Conservation (phyloP, 1,140 invertebrate genomes). For the Olivierus martensii region DNA sequence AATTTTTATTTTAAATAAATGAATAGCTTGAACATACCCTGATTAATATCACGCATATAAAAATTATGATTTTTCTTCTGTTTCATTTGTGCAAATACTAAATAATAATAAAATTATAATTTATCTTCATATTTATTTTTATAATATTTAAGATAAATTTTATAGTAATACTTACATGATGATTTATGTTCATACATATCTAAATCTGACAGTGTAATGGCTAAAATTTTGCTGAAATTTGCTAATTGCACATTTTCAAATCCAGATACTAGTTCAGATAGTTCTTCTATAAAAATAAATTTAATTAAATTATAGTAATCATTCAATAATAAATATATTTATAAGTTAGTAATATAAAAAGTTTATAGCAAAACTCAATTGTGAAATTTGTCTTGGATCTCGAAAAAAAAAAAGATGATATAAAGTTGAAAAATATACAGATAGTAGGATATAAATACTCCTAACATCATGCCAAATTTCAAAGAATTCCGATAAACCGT, state of each 20-base stretch:
- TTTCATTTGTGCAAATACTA: constrained; percentile 12
- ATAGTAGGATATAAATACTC: too few relatives aligned
- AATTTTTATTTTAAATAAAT: too few relatives aligned
- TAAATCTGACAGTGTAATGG: constrained; percentile 15
- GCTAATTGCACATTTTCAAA: constrained; percentile 8
- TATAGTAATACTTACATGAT: constrained; percentile 5
- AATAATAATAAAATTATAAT: not conserved
- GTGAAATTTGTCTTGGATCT: too few relatives aligned
- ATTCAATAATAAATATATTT: too few relatives aligned
- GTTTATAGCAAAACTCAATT: too few relatives aligned
- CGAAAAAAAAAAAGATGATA: too few relatives aligned
- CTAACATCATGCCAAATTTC: too few relatives aligned
- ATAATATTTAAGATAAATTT: not conserved
- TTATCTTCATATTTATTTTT: not conserved
- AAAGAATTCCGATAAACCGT: too few relatives aligned
- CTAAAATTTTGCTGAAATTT: constrained; percentile 16
- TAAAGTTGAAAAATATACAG: too few relatives aligned
- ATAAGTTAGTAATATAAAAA: too few relatives aligned
- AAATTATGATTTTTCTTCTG: constrained; percentile 11
- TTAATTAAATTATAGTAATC: too few relatives aligned
- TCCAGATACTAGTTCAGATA: constrained; percentile 4
- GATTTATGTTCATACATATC: constrained; percentile 19
- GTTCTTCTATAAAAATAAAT: constrained; percentile 4
- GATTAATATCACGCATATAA: constrained; percentile 5
- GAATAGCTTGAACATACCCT: too few relatives aligned